phyloP scores from a whole-genome alignment of 2,888 invertebrate species.

The Ochropacha duplaris region DNA sequence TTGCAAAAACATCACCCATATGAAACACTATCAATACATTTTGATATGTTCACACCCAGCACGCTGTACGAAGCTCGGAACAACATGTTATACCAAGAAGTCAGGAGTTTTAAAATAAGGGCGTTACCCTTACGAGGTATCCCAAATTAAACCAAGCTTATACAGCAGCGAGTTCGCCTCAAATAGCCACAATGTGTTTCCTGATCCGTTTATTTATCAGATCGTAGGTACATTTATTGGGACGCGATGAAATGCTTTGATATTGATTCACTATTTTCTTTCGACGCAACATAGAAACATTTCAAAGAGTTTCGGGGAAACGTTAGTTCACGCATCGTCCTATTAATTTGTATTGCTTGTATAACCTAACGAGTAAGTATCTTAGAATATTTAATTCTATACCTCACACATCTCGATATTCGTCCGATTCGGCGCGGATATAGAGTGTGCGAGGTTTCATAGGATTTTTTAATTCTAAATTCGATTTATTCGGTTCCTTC shows the following conservation, averaged over 20 bases:
- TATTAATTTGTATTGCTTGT: neutral
- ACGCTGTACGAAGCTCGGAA: slow-evolving; percentile 11
- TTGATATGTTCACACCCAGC: neutral
- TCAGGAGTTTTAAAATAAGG: slow-evolving; percentile 42
- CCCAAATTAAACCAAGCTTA: slow-evolving; percentile 41
- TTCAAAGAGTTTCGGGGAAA: neutral
- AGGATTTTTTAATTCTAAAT: no score
- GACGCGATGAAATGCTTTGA: slow-evolving; percentile 42
- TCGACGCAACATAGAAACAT: neutral
- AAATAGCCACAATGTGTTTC: slow-evolving; percentile 46
- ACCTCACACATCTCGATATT: no score
- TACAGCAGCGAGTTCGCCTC: slow-evolving; percentile 20
- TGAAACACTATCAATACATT: neutral
- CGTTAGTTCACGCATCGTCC: neutral
- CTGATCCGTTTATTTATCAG: slow-evolving; percentile 47
- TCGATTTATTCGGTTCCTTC: no score
- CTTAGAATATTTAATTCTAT: no score
- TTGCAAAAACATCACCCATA: neutral
- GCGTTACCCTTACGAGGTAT: slow-evolving; percentile 47
- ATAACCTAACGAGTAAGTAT: neutral
- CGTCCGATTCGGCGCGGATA: neutral
- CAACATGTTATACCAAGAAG: slow-evolving; percentile 28
- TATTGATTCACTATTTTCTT: slow-evolving; percentile 15
- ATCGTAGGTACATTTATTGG: slow-evolving; percentile 40
- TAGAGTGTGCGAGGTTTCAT: no score